Conservation (phyloP, 1,140 invertebrate species). For the Pseudomyrmex dendroicus region DNA sequence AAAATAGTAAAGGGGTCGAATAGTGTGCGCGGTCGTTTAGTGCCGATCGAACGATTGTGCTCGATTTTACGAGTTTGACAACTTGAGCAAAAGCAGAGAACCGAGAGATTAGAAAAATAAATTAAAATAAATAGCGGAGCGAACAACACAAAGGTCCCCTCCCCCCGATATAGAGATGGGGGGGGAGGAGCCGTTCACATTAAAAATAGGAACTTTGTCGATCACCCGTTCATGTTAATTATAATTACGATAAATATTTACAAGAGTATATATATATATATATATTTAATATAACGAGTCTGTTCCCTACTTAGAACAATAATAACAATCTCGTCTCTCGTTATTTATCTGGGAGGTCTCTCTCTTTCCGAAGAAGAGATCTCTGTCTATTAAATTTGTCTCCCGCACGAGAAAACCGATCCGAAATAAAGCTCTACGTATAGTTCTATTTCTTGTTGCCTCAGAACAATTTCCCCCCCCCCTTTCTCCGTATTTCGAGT, state of each 20-base stretch:
- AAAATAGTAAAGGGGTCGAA: conserved; percentile 21
- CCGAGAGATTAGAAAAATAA: not conserved
- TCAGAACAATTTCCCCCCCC: not conserved
- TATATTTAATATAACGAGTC: conserved; percentile 68
- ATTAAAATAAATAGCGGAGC: conserved; percentile 33
- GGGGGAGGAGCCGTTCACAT: conserved; percentile 63
- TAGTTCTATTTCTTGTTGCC: not conserved
- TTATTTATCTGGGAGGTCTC: not conserved
- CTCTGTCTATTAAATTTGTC: conserved; percentile 14
- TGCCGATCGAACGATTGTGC: conserved; percentile 11
- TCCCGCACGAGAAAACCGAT: not conserved
- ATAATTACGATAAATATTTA: conserved; percentile 63
- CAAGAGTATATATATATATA: conserved; percentile 17
- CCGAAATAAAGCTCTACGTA: conserved; percentile 16
- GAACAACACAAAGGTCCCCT: conserved; percentile 29
- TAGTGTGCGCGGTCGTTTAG: not conserved
- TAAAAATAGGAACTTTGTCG: conserved; percentile 84
- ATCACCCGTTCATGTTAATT: conserved; percentile 79
- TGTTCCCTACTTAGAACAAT: conserved; percentile 74
- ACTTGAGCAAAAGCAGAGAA: conserved; percentile 62
- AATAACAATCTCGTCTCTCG: conserved; percentile 74
- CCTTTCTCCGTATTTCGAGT: not conserved
- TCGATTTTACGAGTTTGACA: conserved; percentile 35
- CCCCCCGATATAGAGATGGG: conserved; percentile 42
- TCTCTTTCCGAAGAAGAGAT: not conserved